Evolutionary conservation across 2,888 invertebrate species (phyloP), one percentile per base, ranked within the genome.

Genomic region (Bombyx huttoni): DNA sequence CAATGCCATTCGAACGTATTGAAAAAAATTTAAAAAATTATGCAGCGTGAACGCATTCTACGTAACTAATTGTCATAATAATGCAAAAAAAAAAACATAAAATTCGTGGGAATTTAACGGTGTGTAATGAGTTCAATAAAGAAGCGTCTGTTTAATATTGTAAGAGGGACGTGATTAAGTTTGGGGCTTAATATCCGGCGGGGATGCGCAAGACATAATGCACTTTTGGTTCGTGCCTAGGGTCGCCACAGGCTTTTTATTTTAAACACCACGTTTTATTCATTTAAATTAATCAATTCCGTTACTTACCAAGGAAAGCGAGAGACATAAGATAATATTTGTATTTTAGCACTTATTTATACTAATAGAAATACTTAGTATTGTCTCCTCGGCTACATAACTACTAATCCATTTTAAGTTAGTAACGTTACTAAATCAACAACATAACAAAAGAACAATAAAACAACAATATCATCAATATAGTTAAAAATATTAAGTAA

Each of bases 41-140:
- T 85, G 79, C 87, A 75, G 82, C 85, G 88, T 88, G 87, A 88
- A 87, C 83, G 65, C 81, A 81, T 88, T 84, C 70, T 67, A 75
- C 76, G 69, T 73, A 75, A 74, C 68, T 82, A 80, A 83, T 86
- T 81, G 78, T 77, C 60, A 70, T 76, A 75, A 75, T 74, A 68
- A 74, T 75, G 63, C 69, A 62, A 61, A 58, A 57, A 67, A n/a
- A 73, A 74, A 78, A 72, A 74, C 75, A 70, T 62, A 60, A 65
- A 74, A 68, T 69, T 79, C 85, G 87, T 87, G 88, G 82, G 88
- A 87, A 88, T 79, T 67, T 60, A 58, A 70, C 70, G 63, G 68
- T 70, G 68, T 69, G 77, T 85, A 86, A 86, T 86, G 85, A 85
- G 79, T 68, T 70, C 70, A 62, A 72, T 53, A 53, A 73, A 72